A percentile compares a stretch with the other conserved stretches of the same genome.
Evolutionary conservation across 2,113 vertebrate genomes (phyloP).

Genomic region (Stictonetta naevosa): DNA sequence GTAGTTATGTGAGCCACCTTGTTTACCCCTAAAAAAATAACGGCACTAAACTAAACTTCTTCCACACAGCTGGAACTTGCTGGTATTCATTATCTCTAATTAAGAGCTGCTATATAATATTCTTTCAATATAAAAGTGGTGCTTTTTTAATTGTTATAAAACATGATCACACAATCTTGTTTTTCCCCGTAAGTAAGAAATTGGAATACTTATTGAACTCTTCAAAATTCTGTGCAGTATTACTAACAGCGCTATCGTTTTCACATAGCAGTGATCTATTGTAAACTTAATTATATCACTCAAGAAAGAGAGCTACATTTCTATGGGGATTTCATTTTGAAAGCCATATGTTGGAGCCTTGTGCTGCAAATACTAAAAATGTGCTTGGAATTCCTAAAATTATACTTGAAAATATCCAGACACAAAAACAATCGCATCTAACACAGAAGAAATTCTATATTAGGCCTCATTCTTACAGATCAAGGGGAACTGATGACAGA

Average conservation of each 20-base stretch:
- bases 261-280: conserved; percentile 15
- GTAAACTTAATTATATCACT: conserved; percentile 49
- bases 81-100: conserved; percentile 34
- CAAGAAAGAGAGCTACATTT: conserved; percentile 50
- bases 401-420: conserved; percentile 66
- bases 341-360: conserved; percentile 62
- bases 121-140: neutral
- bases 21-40: conserved; percentile 46
- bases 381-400: conserved; percentile 62
- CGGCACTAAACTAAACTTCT: neutral
- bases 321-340: conserved; percentile 38
- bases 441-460: conserved; percentile 66
- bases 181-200: neutral
- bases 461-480: conserved; percentile 64
- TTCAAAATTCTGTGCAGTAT: neutral
- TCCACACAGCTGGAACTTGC: neutral
- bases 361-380: conserved; percentile 54
- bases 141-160: neutral
- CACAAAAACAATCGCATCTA: conserved; percentile 32
- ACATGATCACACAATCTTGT: neutral
- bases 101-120: neutral
- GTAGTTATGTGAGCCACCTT: neutral
- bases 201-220: conserved; percentile 29
- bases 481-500: conserved; percentile 69
- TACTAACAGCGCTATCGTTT: conserved; percentile 23